phyloP scores from a whole-genome alignment of 1,140 invertebrate species.

The Drosophila fuyamai region DNA sequence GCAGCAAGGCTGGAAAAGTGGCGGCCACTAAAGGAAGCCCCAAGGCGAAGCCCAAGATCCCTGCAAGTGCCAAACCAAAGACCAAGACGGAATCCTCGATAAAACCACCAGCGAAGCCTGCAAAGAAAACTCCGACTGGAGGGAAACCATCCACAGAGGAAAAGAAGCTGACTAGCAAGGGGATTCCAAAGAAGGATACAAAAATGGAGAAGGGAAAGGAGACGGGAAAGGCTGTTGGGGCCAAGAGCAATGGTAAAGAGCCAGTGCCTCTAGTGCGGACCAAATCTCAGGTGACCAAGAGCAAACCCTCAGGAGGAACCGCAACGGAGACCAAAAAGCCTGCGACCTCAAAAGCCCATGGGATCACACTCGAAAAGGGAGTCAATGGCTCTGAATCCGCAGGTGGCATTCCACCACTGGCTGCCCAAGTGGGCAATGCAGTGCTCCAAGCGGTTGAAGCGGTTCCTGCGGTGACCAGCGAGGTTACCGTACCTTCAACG shows the following conservation, averaged over 20 bases:
- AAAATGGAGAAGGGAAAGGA: constrained; percentile 24
- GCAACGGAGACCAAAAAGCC: constrained; percentile 25
- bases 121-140: constrained; percentile 2
- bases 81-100: constrained; percentile 19
- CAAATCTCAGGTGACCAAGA: constrained; percentile 32
- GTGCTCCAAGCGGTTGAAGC: constrained; percentile 66
- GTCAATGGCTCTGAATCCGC: not conserved
- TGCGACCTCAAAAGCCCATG: constrained; percentile 11
- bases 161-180: constrained; percentile 12
- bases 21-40: constrained; percentile 28
- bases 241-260: constrained; percentile 47
- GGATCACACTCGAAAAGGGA: constrained; percentile 25
- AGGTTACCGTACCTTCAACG: constrained; percentile 41
- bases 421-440: constrained; percentile 68
- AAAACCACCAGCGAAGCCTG: constrained; percentile 20
- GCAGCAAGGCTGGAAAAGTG: constrained; percentile 15
- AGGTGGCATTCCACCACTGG: constrained; percentile 50
- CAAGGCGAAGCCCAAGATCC: constrained; percentile 50
- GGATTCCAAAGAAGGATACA: not conserved
- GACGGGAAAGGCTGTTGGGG: constrained; percentile 15
- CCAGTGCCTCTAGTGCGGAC: constrained; percentile 1
- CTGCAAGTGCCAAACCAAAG: constrained; percentile 81
- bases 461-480: constrained; percentile 61
- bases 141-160: not conserved
- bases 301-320: constrained; percentile 16